phyloP scores from a whole-genome alignment of 2,113 vertebrate species.

The Anser brachyrhynchus region DNA sequence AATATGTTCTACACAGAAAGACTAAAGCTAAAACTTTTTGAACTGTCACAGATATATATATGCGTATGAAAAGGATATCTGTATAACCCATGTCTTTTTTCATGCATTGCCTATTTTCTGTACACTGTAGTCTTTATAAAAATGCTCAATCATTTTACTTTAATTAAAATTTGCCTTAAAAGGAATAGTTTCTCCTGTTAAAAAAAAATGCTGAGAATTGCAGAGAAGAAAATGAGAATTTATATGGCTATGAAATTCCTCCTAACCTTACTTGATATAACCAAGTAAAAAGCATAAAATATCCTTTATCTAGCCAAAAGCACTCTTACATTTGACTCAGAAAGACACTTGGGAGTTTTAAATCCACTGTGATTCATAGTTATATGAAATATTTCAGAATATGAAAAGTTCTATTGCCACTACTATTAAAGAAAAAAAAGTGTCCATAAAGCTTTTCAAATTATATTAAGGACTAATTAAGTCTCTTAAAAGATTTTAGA shows the following conservation, averaged over 20 bases:
- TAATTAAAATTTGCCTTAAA: not conserved
- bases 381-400: not conserved
- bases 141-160: not conserved
- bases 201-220: not conserved
- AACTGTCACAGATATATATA: not conserved
- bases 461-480: not conserved
- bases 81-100: not conserved
- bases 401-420: not conserved
- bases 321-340: not conserved
- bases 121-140: not conserved
- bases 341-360: not conserved
- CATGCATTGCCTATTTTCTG: not conserved
- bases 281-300: not conserved
- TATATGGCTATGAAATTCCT: not conserved
- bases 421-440: not conserved
- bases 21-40: not conserved
- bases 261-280: not conserved
- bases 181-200: not conserved
- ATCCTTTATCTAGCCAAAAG: not conserved
- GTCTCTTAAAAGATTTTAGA: not conserved
- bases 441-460: not conserved
- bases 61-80: not conserved
- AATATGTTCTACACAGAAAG: not conserved
- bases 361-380: not conserved
- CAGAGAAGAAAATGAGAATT: not conserved